A percentile compares a stretch with the other conserved stretches of the same genome.
Evolutionary conservation across 2,888 invertebrate species (phyloP).

Genomic region (Aethes cnicana): DNA sequence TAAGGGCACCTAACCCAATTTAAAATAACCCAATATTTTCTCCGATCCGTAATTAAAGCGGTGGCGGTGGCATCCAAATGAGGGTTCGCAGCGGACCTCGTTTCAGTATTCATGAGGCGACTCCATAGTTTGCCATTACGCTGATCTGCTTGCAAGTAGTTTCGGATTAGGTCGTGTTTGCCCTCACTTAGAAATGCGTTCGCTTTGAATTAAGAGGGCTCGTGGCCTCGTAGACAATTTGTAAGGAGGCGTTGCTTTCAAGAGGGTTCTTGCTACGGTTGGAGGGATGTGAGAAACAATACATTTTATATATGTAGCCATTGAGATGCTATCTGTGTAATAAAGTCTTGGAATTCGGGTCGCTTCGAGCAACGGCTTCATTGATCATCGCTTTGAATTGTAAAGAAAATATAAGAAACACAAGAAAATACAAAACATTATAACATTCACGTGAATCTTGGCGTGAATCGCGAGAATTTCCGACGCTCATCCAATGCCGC

Average conservation of each 20-base stretch:
- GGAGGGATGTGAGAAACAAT: background rate
- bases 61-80: conserved; percentile 39
- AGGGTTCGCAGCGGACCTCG: conserved; percentile 35
- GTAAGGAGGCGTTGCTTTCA: conserved; percentile 35
- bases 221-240: conserved; percentile 55
- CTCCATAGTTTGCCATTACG: conserved; percentile 62
- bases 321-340: too few relatives aligned
- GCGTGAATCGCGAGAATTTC: too few relatives aligned
- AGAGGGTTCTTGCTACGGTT: conserved; percentile 14
- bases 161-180: conserved; percentile 63
- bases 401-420: too few relatives aligned
- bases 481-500: too few relatives aligned
- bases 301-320: too few relatives aligned
- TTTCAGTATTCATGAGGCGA: conserved; percentile 73
- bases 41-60: conserved; percentile 45
- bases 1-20: conserved; percentile 16
- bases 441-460: too few relatives aligned
- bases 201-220: conserved; percentile 58
- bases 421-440: too few relatives aligned
- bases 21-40: conserved; percentile 30
- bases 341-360: too few relatives aligned
- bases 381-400: too few relatives aligned
- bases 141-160: conserved; percentile 69
- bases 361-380: too few relatives aligned
- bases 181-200: conserved; percentile 55